Percentiles rank a stretch among this genome's conserved stretches.
phyloP scores from a whole-genome alignment of 2,797 vertebrate genomes.

The Cynodonichthys magdalenae region DNA sequence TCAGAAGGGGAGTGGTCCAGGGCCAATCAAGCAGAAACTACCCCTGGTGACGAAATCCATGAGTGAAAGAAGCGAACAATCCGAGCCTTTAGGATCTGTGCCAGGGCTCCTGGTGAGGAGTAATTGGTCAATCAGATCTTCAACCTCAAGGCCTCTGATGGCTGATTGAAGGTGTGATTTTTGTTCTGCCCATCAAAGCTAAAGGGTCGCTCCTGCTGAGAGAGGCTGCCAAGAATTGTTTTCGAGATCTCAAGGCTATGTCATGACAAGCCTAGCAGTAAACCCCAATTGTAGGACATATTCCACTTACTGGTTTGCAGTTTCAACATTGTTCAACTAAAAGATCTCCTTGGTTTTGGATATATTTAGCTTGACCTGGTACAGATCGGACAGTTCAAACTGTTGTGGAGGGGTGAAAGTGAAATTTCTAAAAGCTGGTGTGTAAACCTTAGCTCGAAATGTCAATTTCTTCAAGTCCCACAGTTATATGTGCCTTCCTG shows the following conservation, averaged over 20 bases:
- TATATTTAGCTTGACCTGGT: constrained; percentile 31
- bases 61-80: constrained; percentile 69
- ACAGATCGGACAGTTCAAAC: constrained; percentile 32
- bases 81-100: constrained; percentile 63
- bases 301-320: constrained; percentile 36
- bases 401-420: constrained; percentile 12
- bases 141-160: constrained; percentile 68
- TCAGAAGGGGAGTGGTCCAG: constrained; percentile 63
- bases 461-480: constrained; percentile 50
- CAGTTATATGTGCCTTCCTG: constrained; percentile 61
- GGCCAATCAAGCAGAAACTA: constrained; percentile 77
- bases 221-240: constrained; percentile 43
- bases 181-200: constrained; percentile 67
- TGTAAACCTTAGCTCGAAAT: constrained; percentile 40
- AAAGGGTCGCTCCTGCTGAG: constrained; percentile 60
- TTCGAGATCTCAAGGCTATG: constrained; percentile 41
- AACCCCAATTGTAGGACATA: constrained; percentile 32
- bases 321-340: constrained; percentile 40
- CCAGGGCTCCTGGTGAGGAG: constrained; percentile 62
- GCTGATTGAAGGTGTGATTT: constrained; percentile 81
- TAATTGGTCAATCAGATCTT: constrained; percentile 81
- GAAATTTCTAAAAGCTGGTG: constrained; percentile 36
- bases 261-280: constrained; percentile 38
- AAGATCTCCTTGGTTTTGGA: constrained; percentile 29
- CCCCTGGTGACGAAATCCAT: constrained; percentile 69